These are phyloP conservation scores for Lordiphosa mommai DNA, from an alignment of 1,140 invertebrate genomes.

Conservation along the genomic window DNA sequence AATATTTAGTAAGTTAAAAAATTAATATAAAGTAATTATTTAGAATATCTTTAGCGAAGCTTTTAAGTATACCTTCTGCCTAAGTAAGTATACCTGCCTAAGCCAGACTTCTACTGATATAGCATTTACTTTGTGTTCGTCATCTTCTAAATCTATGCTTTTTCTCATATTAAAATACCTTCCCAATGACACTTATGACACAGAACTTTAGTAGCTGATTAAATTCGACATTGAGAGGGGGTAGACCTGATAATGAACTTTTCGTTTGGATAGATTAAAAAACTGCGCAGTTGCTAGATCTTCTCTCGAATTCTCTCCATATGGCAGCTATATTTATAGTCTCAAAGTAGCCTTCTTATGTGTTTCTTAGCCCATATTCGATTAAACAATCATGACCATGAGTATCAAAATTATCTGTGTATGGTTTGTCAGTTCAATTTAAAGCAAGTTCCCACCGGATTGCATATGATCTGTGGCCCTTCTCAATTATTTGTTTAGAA, in stretches of 20 bases:
- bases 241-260: neutral
- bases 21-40: too few species aligned
- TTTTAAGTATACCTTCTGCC: too few species aligned
- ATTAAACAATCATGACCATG: neutral
- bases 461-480: neutral
- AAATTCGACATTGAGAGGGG: neutral
- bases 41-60: too few species aligned
- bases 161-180: too few species aligned
- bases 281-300: slow-evolving; percentile 1
- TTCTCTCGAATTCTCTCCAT: neutral
- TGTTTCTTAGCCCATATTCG: neutral
- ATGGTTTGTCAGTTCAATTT: neutral
- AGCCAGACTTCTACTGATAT: too few species aligned
- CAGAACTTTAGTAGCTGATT: neutral
- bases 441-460: too few species aligned
- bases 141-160: too few species aligned
- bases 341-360: slow-evolving; percentile 1
- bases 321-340: neutral
- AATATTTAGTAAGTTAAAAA: too few species aligned
- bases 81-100: too few species aligned
- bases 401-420: neutral
- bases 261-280: neutral
- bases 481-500: slow-evolving; percentile 11
- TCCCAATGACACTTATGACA: neutral
- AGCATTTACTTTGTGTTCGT: too few species aligned